Evolutionary conservation across 1,140 invertebrate species (phyloP), one percentile per base, ranked within the genome.

Genomic region (Pogonognathellus flavescens): DNA sequence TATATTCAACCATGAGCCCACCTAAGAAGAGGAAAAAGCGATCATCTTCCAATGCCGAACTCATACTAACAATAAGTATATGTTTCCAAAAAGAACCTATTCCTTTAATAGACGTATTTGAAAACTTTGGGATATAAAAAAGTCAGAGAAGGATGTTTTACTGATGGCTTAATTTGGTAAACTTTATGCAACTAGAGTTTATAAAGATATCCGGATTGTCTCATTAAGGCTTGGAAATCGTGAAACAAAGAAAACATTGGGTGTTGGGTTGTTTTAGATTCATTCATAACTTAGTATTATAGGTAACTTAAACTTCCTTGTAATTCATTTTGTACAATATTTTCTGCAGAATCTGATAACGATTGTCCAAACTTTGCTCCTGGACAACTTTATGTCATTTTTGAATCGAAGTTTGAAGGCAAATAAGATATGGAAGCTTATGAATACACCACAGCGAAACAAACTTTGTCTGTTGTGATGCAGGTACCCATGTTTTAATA

Each of bases 351-450:
- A 81, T 95, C 95, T 0, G 95, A 96, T 89, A 97, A 97, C 91
- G 95, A 96, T 89, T 93, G 93, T 89, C 96, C 95, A 0, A 91
- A 93, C 25, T 95, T 97, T 91, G 89, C 90, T 0, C 89, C 92
- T 0, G 90, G 94, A 88, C 97, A 98, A 89, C 91, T 95, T 14
- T 98, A 94, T 89, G 93, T 97, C 81, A 92, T 96, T 53, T 91
- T 98, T 87, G 96, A 97, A 90, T 93, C 97, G 87, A 93, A 92
- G 31, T 94, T 96, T 91, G 96, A 94, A 52, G 97, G 97, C 14
- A 90, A 92, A n/a, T n/a, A n/a, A 86, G 95, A 96, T 90, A 91
- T 98, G 14, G 96, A 97, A 90, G 92, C 92, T 84, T 97, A 94
- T 91, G 89, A 92, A 85, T 96, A 97, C 89, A 91, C 91, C 85